These are phyloP conservation scores for Teinopalpus imperialis DNA, from an alignment of 2,888 invertebrate species.

Conservation along the genomic window DNA sequence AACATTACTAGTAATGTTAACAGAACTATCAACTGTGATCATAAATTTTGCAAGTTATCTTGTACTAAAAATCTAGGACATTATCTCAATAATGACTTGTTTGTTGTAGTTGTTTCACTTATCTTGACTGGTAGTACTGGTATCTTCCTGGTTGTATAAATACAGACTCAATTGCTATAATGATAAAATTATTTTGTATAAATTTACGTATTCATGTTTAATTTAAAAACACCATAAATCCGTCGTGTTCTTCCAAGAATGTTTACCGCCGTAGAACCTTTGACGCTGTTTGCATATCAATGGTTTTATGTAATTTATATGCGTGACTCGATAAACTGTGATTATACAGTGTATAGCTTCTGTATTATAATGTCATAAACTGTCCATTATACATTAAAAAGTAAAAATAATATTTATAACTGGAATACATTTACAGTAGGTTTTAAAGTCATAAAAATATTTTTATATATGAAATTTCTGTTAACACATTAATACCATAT, in stretches of 20 bases:
- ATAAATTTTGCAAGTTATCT: slow-evolving; percentile 3
- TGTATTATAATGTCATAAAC: too few species aligned
- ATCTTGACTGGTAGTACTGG: slow-evolving; percentile 25
- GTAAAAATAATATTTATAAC: too few species aligned
- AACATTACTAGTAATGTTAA: too few species aligned
- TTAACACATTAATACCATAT: too few species aligned
- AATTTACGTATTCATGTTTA: slow-evolving; percentile 6
- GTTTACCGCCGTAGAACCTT: slow-evolving; percentile 8
- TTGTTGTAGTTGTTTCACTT: slow-evolving; percentile 26
- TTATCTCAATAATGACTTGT: slow-evolving; percentile 19
- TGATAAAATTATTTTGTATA: slow-evolving; percentile 15
- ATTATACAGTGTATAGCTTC: background rate
- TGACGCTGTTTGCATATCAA: slow-evolving; percentile 20
- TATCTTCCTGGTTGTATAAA: slow-evolving; percentile 13
- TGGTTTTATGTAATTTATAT: slow-evolving; percentile 5
- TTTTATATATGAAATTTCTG: too few species aligned
- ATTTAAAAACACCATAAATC: slow-evolving; percentile 5
- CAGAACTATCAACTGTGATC: background rate
- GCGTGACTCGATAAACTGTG: background rate
- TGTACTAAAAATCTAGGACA: slow-evolving; percentile 14
- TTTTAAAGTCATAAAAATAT: too few species aligned
- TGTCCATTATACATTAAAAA: too few species aligned
- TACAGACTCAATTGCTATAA: slow-evolving; percentile 11
- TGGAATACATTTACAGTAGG: too few species aligned
- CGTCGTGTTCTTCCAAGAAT: slow-evolving; percentile 11